Evolutionary conservation across 2,888 invertebrate species (phyloP), one percentile per base, ranked within the genome.

Genomic region (Mesodorylaimus sp.): DNA sequence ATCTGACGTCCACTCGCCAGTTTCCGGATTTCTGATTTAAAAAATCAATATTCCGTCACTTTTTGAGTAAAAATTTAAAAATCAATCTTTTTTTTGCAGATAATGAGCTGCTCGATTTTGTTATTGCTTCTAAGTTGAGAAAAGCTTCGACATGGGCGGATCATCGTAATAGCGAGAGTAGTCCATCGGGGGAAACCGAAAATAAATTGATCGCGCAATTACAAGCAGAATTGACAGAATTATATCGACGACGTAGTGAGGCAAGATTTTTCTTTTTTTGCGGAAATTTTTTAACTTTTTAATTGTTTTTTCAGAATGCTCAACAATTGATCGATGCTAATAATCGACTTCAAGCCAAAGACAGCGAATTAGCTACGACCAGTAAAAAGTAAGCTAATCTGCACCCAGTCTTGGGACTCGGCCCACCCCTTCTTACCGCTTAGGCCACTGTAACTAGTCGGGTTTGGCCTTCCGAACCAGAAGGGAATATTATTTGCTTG

Each of bases 321-420:
- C 58, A 61, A 54, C 46, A 52, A 36, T 47, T 59, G 23, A 59
- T 59, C 45, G 59, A 60, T 19, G 51, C 56, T 21, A 54, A 52
- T 21, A 52, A 55, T 21, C 29, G 47, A 21, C 41, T 59, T 26
- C 51, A 45, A 19, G 46, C 23, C 27, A 52, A 39, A n/a, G 50
- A 52, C 21, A 42, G 16, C 25, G 47, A 50, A 42, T 19, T n/a
- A n/a, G 47, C 21, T 2, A 28, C 3, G 3, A 38, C 48, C 21
- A 48, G 43, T n/a, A 3, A 16, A 3, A 32, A 28, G 47, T 46
- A 41, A 41, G 47, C 23, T 41, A 21, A 41, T 41, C 23, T 10
- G 7, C n/a, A n/a, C n/a, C n/a, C n/a, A n/a, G n/a, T n/a, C n/a
- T n/a, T n/a, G n/a, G n/a, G n/a, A n/a, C n/a, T n/a, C n/a, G n/a